Evolutionary conservation across 1,140 invertebrate species (phyloP), one percentile per base, ranked within the genome.

Genomic region (Camponotus pennsylvanicus): DNA sequence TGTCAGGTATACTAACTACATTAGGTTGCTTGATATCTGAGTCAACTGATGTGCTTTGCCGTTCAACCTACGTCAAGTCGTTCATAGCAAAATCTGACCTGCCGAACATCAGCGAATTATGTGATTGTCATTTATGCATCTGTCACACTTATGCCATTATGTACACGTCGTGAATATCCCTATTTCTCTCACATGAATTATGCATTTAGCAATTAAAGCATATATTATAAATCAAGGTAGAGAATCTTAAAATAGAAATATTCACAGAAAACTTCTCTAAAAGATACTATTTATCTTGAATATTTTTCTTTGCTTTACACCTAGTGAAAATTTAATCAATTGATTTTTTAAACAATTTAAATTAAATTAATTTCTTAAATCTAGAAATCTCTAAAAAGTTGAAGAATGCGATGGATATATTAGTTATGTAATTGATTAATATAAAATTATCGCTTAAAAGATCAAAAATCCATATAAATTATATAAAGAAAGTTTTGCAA

Each of bases 1-100:
- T 83, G 79, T 73, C 79, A 52, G 79, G 55, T 83, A 42, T 70
- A 73, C 67, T 73, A 73, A 73, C 79, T 83, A 4, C 69, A 73
- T 83, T 73, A 83, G 55, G 78, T 57, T 66, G 79, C 79, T 83
- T 83, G 79, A 83, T 83, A 83, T 83, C 79, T 57, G 69, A 73
- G 57, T 83, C 69, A 32, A 61, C 57, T 82, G 40, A 82, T 83
- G 27, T 49, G 79, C 55, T 73, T 57, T 45, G 69, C 69, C 13
- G n/a, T 63, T 70, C 49, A 80, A 61, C 40, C 67, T 82, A 49
- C 55, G 70, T 73, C 79, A 83, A 61, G 69, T 83, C 69, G 27
- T 73, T 83, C 32, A 57, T 45, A 69, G 59, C 40, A 37, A 73
- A 45, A 52, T 61, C 18, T 73, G 69, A 83, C 79, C 67, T 82